Percentiles rank a stretch among this genome's conserved stretches.
Evolutionary conservation across 2,888 invertebrate species (phyloP).

Genomic region (Mythimna impura): DNA sequence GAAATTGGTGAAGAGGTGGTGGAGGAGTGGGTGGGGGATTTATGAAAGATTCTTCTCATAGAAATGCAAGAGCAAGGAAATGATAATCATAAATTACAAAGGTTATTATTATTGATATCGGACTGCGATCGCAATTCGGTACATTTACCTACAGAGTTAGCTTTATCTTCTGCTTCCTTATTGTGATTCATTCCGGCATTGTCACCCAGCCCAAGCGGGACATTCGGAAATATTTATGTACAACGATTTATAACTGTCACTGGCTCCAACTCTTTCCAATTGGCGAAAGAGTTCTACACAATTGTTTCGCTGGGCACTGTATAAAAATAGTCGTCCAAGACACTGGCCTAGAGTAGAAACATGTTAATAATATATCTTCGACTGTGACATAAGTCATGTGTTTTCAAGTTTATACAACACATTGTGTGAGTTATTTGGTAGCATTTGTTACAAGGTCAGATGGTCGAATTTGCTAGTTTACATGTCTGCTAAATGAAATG

Average conservation of each 20-base stretch:
- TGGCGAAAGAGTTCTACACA: conserved; percentile 80
- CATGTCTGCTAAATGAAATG: conserved; percentile 12
- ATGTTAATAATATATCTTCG: conserved; percentile 74
- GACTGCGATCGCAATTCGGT: conserved; percentile 31
- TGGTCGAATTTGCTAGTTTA: conserved; percentile 27
- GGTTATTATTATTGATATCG: conserved; percentile 8
- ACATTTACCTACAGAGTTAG: conserved; percentile 44
- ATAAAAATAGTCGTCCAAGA: conserved; percentile 80
- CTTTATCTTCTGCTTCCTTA: conserved; percentile 56
- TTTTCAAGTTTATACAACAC: conserved; percentile 59
- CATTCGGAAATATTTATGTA: conserved; percentile 74
- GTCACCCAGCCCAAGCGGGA: conserved; percentile 50
- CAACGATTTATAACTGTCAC: conserved; percentile 81
- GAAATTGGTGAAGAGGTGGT: too few relatives aligned
- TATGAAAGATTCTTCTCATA: not conserved
- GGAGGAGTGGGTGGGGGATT: not conserved
- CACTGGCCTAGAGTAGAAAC: conserved; percentile 74
- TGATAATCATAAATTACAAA: conserved; percentile 1
- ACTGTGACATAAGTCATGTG: conserved; percentile 71
- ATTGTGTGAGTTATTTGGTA: conserved; percentile 57
- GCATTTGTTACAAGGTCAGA: conserved; percentile 36
- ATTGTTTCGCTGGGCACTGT: conserved; percentile 77
- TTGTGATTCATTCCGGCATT: conserved; percentile 62
- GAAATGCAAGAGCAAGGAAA: not conserved
- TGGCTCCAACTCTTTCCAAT: conserved; percentile 80